Conservation (phyloP, 2,113 vertebrate species). For the Columbina picui region DNA sequence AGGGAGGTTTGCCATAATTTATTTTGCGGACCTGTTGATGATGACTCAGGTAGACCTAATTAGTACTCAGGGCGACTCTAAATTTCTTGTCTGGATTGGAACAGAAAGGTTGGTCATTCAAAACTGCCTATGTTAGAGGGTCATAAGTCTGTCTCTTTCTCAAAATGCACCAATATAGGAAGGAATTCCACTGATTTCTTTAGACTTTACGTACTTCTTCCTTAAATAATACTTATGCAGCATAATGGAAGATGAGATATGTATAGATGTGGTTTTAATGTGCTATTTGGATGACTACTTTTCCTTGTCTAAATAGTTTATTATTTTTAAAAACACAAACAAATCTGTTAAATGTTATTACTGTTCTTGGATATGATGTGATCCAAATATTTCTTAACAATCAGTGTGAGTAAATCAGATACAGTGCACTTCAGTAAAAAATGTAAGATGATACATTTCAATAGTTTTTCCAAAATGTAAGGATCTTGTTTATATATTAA, state of each 20-base stretch:
- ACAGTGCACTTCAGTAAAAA: not conserved
- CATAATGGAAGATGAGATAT: not conserved
- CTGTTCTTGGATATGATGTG: not conserved
- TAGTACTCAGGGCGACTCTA: not conserved
- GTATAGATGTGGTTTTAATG: not conserved
- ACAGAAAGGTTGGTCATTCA: not conserved
- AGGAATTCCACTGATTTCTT: not conserved
- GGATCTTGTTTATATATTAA: not conserved
- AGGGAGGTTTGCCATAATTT: not conserved
- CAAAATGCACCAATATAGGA: not conserved
- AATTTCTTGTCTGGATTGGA: not conserved
- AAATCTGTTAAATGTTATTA: not conserved
- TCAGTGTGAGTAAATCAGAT: not conserved
- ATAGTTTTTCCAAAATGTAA: not conserved
- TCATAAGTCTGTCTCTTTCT: not conserved
- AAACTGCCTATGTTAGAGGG: not conserved
- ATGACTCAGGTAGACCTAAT: not conserved
- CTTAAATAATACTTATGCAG: not conserved
- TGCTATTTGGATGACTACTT: not conserved
- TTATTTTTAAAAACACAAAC: not conserved
- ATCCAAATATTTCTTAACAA: not conserved
- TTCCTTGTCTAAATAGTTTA: not conserved
- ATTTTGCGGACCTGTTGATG: not conserved
- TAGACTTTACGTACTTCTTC: not conserved
- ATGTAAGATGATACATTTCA: not conserved